Evolutionary conservation across 2,797 vertebrate genomes (phyloP), one percentile per base, ranked within the genome.

Genomic region (Tiaroga cobitis): DNA sequence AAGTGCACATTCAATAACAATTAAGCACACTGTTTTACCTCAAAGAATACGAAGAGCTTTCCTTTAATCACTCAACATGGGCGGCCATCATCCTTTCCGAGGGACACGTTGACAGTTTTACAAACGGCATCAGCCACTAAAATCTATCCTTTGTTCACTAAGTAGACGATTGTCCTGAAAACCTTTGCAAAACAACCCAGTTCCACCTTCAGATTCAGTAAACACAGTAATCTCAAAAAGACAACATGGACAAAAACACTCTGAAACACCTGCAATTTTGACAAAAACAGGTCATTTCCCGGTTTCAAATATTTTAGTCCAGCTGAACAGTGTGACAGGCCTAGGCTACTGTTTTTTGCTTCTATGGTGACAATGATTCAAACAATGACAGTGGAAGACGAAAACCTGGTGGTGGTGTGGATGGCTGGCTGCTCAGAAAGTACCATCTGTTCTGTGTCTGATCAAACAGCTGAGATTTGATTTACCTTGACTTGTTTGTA

Each of bases 391-490:
- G 39, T 29, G 79, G 70, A 46, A 82, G 29, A 67, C 56, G 80
- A 68, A 88, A 85, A 88, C 86, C 88, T 87, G 88, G 78, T 74
- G 16, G 26, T 46, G 19, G 21, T 34, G 34, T 46, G 15, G 21
- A 24, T 46, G 41, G 26, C 78, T 29, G 70, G 13, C 11, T 21
- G 72, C 54, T n/a, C 41, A 65, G n/a, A 81, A 54, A 68, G 15
- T 19, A n/a, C 41, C 54, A 26, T 83, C 75, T 39, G n/a, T 79
- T 83, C 21, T 59, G 59, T 74, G 39, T 63, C 34, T 68, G 4
- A 46, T 80, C 39, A 51, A 37, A 34, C 65, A 37, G 24, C 43
- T 41, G 29, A 18, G 49, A 80, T 59, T n/a, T 26, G 41, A 85
- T 81, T 26, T 34, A 78, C 61, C 37, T 37, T 26, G 43, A 51